Conservation (phyloP, 2,113 vertebrate genomes). For the Malurus melanocephalus region DNA sequence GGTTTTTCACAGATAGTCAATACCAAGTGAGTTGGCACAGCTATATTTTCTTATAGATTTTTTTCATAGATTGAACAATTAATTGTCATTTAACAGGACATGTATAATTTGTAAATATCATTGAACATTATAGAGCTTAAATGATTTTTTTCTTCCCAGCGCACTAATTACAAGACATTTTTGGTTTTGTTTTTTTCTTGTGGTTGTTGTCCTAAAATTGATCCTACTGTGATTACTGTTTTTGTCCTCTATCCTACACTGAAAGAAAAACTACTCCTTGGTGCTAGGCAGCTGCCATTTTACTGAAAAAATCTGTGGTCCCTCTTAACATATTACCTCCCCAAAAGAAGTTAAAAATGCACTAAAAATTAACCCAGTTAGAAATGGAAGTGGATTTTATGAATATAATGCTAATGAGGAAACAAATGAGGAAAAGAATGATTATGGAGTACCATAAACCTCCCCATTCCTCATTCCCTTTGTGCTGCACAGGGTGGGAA, state of each 20-base stretch:
- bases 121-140: neutral
- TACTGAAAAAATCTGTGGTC: neutral
- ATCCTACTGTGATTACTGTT: neutral
- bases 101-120: neutral
- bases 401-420: neutral
- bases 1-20: neutral
- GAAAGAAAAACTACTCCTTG: neutral
- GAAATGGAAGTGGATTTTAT: neutral
- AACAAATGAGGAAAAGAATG: neutral
- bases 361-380: neutral
- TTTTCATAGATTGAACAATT: neutral
- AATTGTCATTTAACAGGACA: neutral
- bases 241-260: neutral
- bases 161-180: neutral
- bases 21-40: neutral
- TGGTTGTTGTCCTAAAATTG: neutral
- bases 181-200: too few species aligned
- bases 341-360: neutral
- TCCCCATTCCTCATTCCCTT: neutral
- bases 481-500: fast-evolving
- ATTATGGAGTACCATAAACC: neutral
- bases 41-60: neutral
- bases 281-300: neutral
- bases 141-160: neutral
- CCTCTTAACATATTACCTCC: neutral